Evolutionary conservation across 2,113 vertebrate species (phyloP).

Genomic region (Nothoprocta perdicaria): DNA sequence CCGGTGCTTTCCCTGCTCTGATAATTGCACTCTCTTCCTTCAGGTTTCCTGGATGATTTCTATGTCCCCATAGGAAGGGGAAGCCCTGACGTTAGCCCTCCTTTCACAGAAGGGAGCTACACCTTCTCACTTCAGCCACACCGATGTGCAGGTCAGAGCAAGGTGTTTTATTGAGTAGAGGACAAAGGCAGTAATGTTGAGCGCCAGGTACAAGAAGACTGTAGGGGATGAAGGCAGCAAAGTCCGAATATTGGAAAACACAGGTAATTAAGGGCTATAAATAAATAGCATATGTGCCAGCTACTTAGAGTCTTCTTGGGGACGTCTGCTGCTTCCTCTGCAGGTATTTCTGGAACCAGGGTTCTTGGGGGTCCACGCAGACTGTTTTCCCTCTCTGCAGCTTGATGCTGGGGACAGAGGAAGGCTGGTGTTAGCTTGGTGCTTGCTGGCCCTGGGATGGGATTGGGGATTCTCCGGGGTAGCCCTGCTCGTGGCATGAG

Average conservation of each 20-base stretch:
- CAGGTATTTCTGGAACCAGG: not conserved
- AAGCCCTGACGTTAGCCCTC: fast-evolving
- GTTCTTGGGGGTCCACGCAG: fast-evolving
- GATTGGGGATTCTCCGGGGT: not conserved
- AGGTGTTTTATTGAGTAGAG: not conserved
- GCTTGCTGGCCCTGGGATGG: fast-evolving
- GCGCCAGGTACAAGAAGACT: fast-evolving
- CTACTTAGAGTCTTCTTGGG: not conserved
- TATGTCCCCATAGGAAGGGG: fast-evolving
- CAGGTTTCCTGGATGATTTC: not conserved
- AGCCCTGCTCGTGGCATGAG: too few species aligned
- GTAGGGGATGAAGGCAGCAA: not conserved
- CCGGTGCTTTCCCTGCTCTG: not conserved
- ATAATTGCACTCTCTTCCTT: too few species aligned
- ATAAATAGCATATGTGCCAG: not conserved
- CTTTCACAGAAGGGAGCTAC: fast-evolving
- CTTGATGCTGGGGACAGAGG: not conserved
- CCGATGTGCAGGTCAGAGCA: not conserved
- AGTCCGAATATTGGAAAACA: not conserved
- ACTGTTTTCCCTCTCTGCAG: fast-evolving
- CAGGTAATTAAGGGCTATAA: fast-evolving
- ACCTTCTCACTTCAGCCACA: not conserved
- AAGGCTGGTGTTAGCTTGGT: fast-evolving
- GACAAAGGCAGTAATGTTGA: too few species aligned
- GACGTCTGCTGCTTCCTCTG: fast-evolving